Conservation (phyloP, 2,888 invertebrate species). For the Xanthorhoe designata region DNA sequence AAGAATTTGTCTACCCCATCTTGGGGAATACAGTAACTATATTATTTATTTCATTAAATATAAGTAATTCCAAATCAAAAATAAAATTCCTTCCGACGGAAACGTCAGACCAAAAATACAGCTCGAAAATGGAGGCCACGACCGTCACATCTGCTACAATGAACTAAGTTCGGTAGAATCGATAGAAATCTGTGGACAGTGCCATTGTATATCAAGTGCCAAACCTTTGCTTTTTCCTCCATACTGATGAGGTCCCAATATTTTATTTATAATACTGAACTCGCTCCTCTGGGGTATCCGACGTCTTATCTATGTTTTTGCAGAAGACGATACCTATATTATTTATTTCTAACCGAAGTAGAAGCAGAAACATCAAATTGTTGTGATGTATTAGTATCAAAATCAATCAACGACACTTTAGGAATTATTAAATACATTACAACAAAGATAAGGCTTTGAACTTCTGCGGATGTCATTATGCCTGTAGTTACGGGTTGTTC, state of each 20-base stretch:
- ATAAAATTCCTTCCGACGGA: conserved; percentile 33
- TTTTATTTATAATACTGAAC: conserved; percentile 42
- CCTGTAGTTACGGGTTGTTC: too few relatives aligned
- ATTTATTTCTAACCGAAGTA: conserved; percentile 23
- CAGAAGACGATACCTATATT: conserved; percentile 30
- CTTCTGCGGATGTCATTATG: too few relatives aligned
- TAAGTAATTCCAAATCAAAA: conserved; percentile 1
- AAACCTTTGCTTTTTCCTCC: conserved; percentile 42
- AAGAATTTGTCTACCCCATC: too few relatives aligned
- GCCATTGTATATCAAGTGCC: conserved; percentile 45
- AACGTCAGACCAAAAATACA: conserved; percentile 39
- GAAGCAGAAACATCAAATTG: neutral
- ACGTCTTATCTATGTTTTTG: conserved; percentile 31
- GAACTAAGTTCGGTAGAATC: conserved; percentile 40
- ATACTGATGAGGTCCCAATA: conserved; percentile 45
- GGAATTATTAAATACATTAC: too few relatives aligned
- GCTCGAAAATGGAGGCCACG: conserved; percentile 23
- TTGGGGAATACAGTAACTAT: too few relatives aligned
- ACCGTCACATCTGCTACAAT: conserved; percentile 39
- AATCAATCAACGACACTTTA: neutral
- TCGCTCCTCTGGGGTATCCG: conserved; percentile 35
- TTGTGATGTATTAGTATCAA: neutral
- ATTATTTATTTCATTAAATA: too few relatives aligned
- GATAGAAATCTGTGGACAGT: conserved; percentile 44
- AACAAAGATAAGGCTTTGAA: too few relatives aligned